Conservation (phyloP, 2,797 vertebrate species). For the Channallabes apus region DNA sequence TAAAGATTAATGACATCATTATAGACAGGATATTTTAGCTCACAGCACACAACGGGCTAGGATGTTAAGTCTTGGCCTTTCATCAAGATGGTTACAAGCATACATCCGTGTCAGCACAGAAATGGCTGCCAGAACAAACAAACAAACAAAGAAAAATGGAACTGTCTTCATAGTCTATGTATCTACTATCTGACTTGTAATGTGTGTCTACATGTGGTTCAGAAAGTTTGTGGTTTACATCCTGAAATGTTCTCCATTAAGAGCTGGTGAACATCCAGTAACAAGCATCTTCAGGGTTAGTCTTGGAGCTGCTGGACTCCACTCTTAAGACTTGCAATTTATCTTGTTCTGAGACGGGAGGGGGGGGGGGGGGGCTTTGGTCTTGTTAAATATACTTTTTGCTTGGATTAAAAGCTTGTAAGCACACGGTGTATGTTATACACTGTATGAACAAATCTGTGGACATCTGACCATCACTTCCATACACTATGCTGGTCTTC, state of each 20-base stretch:
- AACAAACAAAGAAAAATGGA: neutral
- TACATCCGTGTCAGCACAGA: neutral
- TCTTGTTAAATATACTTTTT: neutral
- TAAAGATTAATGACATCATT: slow-evolving; percentile 15
- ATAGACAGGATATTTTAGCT: slow-evolving; percentile 10
- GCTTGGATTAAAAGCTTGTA: neutral
- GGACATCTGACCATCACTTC: neutral
- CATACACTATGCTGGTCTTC: neutral
- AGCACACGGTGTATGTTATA: neutral
- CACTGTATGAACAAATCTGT: neutral
- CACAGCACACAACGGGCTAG: slow-evolving; percentile 9
- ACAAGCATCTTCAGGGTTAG: neutral
- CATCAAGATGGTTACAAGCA: neutral
- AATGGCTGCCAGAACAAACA: neutral
- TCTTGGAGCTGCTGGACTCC: neutral
- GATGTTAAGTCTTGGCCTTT: slow-evolving; percentile 15
- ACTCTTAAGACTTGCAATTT: neutral
- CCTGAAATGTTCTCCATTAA: neutral
- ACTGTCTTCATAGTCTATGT: neutral
- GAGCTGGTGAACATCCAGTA: neutral
- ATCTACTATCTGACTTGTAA: neutral
- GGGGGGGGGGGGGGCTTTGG: too few relatives aligned
- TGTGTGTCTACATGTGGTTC: neutral
- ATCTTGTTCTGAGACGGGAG: too few relatives aligned
- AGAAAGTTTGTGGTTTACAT: neutral